Base-by-base conservation (phyloP, 2,797 vertebrate genomes). In the Pseudochaenichthys georgianus region DNA sequence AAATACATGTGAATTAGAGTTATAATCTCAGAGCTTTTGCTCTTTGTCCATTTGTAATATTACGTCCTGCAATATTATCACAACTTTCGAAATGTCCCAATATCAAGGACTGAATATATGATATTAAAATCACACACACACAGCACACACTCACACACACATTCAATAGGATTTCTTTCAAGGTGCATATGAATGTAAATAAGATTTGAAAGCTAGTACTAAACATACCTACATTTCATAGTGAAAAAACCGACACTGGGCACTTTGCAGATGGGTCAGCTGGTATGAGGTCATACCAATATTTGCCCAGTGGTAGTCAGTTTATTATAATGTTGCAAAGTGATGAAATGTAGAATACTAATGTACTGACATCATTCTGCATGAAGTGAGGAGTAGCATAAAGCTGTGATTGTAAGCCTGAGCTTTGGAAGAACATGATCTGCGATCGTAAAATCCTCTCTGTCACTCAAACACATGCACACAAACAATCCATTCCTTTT, bases 361-460 rank as follows among this genome's bases (percentile, higher is more conserved):
- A 90, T 88, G 87, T 83, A 51, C 85, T 94, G 93, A 93, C 93
- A 94, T 94, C 91, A 91, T 92, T 91, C 82, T 86, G 86, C 86
- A 82, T 72, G 77, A 74, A 82, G 79, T 64, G 69, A 82, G 60
- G 72, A 77, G 54, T 70, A 68, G 70, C 77, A 42, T 82, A 85
- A 88, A 89, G 68, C 85, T 90, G 72, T 74, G 50, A 59, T 46
- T 48, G 47, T 75, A 83, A 77, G 65, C 54, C 42, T 9, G 41
- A 62, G 77, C 43, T 79, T 50, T 50, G 78, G 70, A 87, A 91
- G 71, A 88, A 85, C 77, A 71, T 58, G 71, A 85, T 69, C 69
- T 71, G 65, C 66, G 67, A 86, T 73, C 60, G 53, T 75, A 62
- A 75, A 76, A 62, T 57, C 62, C 53, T 64, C 65, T 62, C 66